Base-by-base conservation (phyloP, 2,797 vertebrate genomes). In the Alexandromys oeconomus region DNA sequence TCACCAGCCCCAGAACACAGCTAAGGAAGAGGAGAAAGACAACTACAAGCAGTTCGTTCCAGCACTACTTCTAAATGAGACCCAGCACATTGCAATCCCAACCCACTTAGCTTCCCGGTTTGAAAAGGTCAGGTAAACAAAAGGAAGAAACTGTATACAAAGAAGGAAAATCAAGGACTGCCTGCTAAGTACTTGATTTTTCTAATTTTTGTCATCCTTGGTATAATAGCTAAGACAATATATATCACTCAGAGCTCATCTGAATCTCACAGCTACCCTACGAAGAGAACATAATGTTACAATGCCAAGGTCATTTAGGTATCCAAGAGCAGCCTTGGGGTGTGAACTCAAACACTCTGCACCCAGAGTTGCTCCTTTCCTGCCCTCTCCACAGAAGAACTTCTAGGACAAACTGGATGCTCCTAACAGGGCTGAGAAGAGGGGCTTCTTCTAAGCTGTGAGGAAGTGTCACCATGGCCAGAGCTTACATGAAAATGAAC, bases 91-190 rank as follows among this genome's bases (percentile, higher is more conserved):
- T 19, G 85, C 0, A 57, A 51, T 43, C 27, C 48, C 84, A 34
- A 87, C n/a, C 46, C 25, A 71, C 5, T 73, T 59, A 92, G 69
- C 25, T 84, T 87, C 77, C 87, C 17, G 48, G 71, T 61, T 84
- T 78, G 94, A 87, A 86, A 71, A 92, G 84, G 89, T 27, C 69
- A 92, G 79, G 89, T 34, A 95, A 96, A 82, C 40, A n/a, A 3
- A 61, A 17, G 8, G 40, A 90, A 86, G 54, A 81, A 93, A 93
- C 34, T 21, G 4, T 7, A 79, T 19, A 71, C 67, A 87, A 34
- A 67, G 63, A 27, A 92, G 71, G 84, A 88, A 87, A 82, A 17
- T 2, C 27, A 80, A 71, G 25, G 79, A 25, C 1, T 79, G 51
- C 51, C 51, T 11, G 29, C 21, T 4, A 87, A 71, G 15, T 73